Evolutionary conservation across 2,797 vertebrate genomes (phyloP).

Genomic region (Euthynnus affinis): DNA sequence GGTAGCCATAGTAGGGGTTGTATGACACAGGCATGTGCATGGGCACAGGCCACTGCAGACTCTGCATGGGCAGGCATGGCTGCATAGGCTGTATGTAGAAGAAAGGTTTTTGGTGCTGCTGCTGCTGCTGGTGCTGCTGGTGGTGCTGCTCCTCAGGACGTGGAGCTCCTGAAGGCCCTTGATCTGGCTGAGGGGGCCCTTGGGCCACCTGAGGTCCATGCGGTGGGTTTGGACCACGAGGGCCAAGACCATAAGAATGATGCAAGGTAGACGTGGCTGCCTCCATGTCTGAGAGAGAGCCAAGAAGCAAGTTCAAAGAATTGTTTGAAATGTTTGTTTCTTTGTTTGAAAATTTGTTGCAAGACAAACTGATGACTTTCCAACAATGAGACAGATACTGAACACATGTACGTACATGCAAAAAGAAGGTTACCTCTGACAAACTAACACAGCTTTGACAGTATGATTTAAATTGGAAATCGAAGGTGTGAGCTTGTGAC

Average conservation of each 20-base stretch:
- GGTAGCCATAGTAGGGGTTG: constrained; percentile 80
- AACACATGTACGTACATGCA: constrained; percentile 23
- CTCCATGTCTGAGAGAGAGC: constrained; percentile 63
- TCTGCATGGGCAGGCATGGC: constrained; percentile 82
- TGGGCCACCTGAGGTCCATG: constrained; percentile 46
- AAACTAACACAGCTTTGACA: constrained; percentile 11
- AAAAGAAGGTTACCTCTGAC: constrained; percentile 19
- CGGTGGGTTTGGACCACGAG: constrained; percentile 54
- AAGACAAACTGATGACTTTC: neutral
- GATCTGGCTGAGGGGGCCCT: constrained; percentile 28
- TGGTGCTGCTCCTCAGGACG: constrained; percentile 70
- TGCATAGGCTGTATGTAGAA: constrained; percentile 85
- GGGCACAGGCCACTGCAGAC: constrained; percentile 82
- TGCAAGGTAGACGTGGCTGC: constrained; percentile 63
- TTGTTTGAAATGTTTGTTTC: neutral
- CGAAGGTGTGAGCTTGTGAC: constrained; percentile 20
- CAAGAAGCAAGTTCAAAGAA: neutral
- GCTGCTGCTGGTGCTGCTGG: constrained; percentile 24
- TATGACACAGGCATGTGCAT: constrained; percentile 78
- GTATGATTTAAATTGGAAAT: constrained; percentile 40
- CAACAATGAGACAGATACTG: neutral
- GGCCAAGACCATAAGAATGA: constrained; percentile 50
- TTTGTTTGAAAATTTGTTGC: neutral
- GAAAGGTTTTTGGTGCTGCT: constrained; percentile 78
- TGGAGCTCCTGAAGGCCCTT: constrained; percentile 52